These are phyloP conservation scores for Andrena fulva DNA, from an alignment of 2,888 invertebrate species.

Conservation along the genomic window DNA sequence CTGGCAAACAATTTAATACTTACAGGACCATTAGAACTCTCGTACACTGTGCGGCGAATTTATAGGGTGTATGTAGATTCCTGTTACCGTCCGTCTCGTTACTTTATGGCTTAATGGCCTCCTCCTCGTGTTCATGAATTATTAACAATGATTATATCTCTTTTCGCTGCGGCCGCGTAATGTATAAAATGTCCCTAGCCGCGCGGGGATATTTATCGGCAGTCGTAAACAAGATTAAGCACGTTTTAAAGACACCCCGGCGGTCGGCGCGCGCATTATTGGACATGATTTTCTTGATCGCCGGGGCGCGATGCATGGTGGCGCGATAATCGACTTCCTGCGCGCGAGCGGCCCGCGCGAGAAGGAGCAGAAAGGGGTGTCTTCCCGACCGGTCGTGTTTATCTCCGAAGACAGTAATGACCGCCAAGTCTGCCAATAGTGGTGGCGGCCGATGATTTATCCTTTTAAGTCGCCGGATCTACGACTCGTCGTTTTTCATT, in stretches of 20 bases:
- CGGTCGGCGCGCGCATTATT: conserved; percentile 49
- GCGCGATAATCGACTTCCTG: conserved; percentile 66
- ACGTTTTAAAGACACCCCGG: conserved; percentile 31
- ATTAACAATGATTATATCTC: neutral
- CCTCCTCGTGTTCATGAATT: neutral
- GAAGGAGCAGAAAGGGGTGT: conserved; percentile 43
- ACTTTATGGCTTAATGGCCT: neutral
- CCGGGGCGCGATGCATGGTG: conserved; percentile 44
- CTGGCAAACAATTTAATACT: no score
- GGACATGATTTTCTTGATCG: conserved; percentile 60
- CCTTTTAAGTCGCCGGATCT: conserved; percentile 35
- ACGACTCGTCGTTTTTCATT: conserved; percentile 46
- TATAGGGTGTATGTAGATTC: neutral
- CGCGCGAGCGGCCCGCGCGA: conserved; percentile 27
- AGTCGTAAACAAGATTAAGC: conserved; percentile 18
- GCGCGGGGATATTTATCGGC: conserved; percentile 9
- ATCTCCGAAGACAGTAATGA: conserved; percentile 57
- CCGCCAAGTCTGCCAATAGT: conserved; percentile 36
- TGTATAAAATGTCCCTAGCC: neutral
- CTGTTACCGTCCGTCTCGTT: neutral
- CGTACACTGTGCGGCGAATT: neutral
- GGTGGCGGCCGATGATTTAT: conserved; percentile 50
- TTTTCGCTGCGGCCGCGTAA: neutral
- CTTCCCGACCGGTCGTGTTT: conserved; percentile 46
- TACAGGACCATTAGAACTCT: no score